Percentiles rank a stretch among this genome's conserved stretches.
phyloP scores from a whole-genome alignment of 2,888 invertebrate genomes.

The Patella pellucida region DNA sequence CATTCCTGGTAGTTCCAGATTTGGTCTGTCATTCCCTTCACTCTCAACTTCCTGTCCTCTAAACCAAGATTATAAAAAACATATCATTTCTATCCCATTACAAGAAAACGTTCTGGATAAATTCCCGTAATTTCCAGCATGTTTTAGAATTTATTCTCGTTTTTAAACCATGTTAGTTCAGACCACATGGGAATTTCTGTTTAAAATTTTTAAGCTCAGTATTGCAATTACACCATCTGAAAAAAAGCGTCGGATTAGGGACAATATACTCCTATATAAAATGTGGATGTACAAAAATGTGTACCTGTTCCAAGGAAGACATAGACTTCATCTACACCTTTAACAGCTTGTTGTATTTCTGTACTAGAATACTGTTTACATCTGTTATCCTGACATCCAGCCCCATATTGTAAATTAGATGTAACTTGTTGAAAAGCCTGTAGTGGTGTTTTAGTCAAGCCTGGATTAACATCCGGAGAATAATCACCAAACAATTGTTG shows the following conservation, averaged over 20 bases:
- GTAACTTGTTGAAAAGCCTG: conserved; percentile 47
- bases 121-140: too few relatives aligned
- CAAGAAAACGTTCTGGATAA: too few relatives aligned
- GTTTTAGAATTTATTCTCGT: too few relatives aligned
- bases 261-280: background rate
- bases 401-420: conserved; percentile 41
- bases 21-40: conserved; percentile 58
- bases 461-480: conserved; percentile 43
- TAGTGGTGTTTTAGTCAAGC: conserved; percentile 52
- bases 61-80: too few relatives aligned
- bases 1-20: conserved; percentile 56
- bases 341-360: conserved; percentile 44
- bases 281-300: background rate
- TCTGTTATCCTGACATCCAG: conserved; percentile 52
- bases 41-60: conserved; percentile 53
- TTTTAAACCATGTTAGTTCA: too few relatives aligned
- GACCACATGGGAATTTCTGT: too few relatives aligned
- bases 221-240: too few relatives aligned
- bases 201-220: too few relatives aligned
- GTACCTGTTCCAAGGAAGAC: conserved; percentile 64
- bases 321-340: conserved; percentile 48
- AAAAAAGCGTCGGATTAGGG: too few relatives aligned
- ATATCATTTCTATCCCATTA: too few relatives aligned
- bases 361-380: conserved; percentile 47
- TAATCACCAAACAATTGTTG: conserved; percentile 62